phyloP scores from a whole-genome alignment of 2,113 vertebrate species.

The Zeus faber region DNA sequence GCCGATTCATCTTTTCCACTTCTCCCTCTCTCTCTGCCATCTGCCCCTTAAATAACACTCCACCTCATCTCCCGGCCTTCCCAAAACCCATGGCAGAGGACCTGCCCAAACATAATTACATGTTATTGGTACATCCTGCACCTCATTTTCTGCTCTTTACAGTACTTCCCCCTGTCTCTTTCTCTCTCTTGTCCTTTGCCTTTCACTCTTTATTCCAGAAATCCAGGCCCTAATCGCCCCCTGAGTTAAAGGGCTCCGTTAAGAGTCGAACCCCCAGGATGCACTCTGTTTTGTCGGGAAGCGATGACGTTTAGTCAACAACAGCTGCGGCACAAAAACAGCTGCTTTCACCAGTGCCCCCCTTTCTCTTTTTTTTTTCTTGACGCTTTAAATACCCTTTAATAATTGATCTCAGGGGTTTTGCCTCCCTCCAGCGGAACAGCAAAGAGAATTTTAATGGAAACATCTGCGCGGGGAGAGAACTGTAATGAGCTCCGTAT shows the following conservation, averaged over 20 bases:
- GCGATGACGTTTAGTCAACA: too few species aligned
- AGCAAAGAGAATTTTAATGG: not conserved
- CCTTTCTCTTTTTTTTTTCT: too few species aligned
- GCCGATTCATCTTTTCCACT: constrained; percentile 80
- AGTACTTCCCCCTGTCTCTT: not conserved
- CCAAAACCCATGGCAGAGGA: constrained; percentile 58
- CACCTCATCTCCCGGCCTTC: constrained; percentile 64
- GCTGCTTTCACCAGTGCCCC: too few species aligned
- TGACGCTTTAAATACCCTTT: not conserved
- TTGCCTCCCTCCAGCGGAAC: not conserved
- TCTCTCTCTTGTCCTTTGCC: not conserved
- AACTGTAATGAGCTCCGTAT: not conserved
- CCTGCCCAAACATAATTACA: constrained; percentile 71
- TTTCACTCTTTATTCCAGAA: not conserved
- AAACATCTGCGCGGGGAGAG: not conserved
- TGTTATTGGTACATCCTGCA: constrained; percentile 70
- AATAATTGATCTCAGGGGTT: not conserved
- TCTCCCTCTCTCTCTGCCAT: constrained; percentile 58
- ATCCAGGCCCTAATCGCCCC: not conserved
- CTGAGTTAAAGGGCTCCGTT: not conserved
- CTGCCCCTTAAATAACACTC: constrained; percentile 79
- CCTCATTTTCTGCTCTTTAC: not conserved
- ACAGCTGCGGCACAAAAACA: too few species aligned
- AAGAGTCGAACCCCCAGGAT: not conserved
- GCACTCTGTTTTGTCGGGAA: not conserved